Percentiles rank a stretch among this genome's conserved stretches.
Evolutionary conservation across 2,888 invertebrate genomes (phyloP).

Genomic region (Pteria penguin): DNA sequence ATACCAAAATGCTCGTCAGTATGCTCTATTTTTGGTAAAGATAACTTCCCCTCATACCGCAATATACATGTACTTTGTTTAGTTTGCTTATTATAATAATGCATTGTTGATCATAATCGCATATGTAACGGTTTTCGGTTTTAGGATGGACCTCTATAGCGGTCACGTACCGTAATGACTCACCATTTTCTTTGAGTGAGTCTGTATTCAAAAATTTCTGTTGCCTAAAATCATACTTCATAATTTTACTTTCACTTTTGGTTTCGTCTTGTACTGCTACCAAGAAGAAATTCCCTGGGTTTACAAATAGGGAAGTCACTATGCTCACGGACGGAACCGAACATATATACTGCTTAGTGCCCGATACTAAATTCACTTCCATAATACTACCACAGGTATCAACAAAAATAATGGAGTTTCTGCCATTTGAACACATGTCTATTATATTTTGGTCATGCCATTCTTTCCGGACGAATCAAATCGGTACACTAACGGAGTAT

Average conservation of each 20-base stretch:
- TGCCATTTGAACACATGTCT: background rate
- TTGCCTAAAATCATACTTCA: background rate
- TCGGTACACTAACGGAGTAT: background rate
- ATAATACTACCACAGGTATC: background rate
- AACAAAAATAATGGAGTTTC: background rate
- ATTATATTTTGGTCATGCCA: background rate
- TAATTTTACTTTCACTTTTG: background rate
- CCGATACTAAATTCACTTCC: background rate
- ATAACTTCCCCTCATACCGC: background rate
- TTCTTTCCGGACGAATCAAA: background rate
- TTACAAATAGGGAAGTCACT: background rate
- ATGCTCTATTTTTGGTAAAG: background rate
- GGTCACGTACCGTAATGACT: background rate
- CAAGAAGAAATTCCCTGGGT: background rate
- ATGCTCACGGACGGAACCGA: background rate
- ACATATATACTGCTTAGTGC: background rate
- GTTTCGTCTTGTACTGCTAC: background rate
- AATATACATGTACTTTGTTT: background rate
- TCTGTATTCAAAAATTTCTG: background rate
- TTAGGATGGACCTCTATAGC: background rate
- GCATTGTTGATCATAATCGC: background rate
- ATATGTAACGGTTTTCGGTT: background rate
- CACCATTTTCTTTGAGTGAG: background rate
- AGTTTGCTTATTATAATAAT: background rate
- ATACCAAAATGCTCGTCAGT: background rate